Evolutionary conservation across 2,888 invertebrate species (phyloP).

Genomic region (Protodeltote pygarga): DNA sequence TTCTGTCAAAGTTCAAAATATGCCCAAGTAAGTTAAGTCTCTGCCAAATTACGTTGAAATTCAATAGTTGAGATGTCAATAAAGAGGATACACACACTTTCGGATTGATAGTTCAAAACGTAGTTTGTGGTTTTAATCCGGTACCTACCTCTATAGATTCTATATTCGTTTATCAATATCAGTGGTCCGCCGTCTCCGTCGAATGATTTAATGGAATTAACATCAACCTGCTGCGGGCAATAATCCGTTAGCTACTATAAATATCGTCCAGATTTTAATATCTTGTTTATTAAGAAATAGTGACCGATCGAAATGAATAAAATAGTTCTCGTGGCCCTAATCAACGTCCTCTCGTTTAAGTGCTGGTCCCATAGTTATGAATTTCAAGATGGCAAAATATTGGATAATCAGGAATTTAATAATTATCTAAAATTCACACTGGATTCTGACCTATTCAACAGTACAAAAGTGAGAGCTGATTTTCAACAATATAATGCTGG

Average conservation of each 20-base stretch:
- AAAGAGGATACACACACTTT: no score
- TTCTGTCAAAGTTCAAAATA: no score
- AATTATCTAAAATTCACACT: constrained; percentile 24
- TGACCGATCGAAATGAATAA: constrained; percentile 13
- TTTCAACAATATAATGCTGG: constrained; percentile 20
- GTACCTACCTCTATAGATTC: no score
- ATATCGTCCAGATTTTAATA: not conserved
- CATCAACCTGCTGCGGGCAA: constrained; percentile 5
- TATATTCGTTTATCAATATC: no score
- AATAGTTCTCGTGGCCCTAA: constrained; percentile 2
- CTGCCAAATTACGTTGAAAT: no score
- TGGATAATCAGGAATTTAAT: constrained; percentile 17
- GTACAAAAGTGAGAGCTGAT: constrained; percentile 17
- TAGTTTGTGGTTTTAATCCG: no score
- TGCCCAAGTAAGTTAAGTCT: no score
- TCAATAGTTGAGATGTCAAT: no score
- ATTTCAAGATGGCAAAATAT: constrained; percentile 13
- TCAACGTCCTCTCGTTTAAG: constrained; percentile 1
- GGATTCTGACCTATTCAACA: constrained; percentile 17
- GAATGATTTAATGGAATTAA: constrained; percentile 11
- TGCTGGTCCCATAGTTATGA: constrained; percentile 7
- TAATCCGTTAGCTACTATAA: constrained; percentile 19
- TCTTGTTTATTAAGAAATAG: constrained; percentile 11
- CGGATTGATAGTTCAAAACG: no score
- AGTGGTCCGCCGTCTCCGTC: no score